Percentiles rank a stretch among this genome's conserved stretches.
Evolutionary conservation across 1,140 invertebrate genomes (phyloP).

Genomic region (Panulirus ornatus): DNA sequence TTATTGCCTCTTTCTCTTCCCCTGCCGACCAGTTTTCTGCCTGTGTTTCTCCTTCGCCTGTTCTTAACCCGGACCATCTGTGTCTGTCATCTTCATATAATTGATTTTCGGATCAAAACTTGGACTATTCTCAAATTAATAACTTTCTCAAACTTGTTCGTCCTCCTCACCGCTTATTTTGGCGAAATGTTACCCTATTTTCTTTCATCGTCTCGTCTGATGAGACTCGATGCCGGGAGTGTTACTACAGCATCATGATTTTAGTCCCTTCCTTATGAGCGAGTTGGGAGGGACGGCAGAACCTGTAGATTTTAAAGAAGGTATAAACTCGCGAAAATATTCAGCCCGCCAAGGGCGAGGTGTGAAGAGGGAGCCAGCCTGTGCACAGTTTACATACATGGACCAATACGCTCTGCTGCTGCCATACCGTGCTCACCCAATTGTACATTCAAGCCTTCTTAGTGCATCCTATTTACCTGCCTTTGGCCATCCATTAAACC

Average conservation of each 20-base stretch:
- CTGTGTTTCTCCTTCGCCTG: constrained; percentile 65
- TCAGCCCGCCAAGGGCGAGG: constrained; percentile 24
- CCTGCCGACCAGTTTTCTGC: constrained; percentile 10
- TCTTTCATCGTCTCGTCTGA: not conserved
- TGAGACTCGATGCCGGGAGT: not conserved
- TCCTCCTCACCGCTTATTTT: constrained; percentile 36
- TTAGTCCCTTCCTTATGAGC: not conserved
- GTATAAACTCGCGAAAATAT: constrained; percentile 47
- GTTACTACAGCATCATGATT: not conserved
- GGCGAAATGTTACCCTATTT: not conserved
- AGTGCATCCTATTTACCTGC: too few relatives aligned
- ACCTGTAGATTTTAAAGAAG: too few relatives aligned
- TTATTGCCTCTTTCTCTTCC: not conserved
- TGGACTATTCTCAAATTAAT: constrained; percentile 75
- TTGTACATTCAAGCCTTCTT: too few relatives aligned
- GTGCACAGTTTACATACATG: constrained; percentile 71
- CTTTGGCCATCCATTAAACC: too few relatives aligned
- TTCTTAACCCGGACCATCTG: constrained; percentile 69
- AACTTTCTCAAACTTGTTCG: constrained; percentile 74
- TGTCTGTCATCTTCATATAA: constrained; percentile 75
- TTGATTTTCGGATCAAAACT: constrained; percentile 76
- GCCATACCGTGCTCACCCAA: constrained; percentile 39
- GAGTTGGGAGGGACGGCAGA: not conserved
- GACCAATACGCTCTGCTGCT: constrained; percentile 59
- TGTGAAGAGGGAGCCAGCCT: constrained; percentile 61